Base-by-base conservation (phyloP, 2,113 vertebrate genomes). In the Lamprologus callipterus region DNA sequence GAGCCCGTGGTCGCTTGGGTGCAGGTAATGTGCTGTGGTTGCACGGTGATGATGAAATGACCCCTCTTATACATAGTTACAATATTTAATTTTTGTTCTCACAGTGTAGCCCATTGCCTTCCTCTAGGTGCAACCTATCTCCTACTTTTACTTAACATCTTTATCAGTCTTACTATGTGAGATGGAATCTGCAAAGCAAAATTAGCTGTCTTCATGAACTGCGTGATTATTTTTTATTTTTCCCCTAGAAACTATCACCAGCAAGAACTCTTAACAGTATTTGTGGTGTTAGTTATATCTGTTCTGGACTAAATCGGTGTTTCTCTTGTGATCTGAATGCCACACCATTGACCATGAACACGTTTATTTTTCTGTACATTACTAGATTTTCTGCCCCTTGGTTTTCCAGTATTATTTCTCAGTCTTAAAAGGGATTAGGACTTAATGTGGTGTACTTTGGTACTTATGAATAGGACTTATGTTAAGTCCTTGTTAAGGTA, bases 151-250 rank as follows among this genome's bases (percentile, higher is more conserved):
- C 19, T 65, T 65, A 37, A 19, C 60, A 37, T 65, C 60, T 68
- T 68, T 37, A 8, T 37, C 33, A 68, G 73, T 55, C 60, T 82
- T 21, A 23, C 88, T 28, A 33, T 51, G 57, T 68, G 26, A 78
- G 84, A 75, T 92, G 84, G 45, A 87, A 84, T 92, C 83, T 91
- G 54, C 58, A 28, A 35, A 81, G 86, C 80, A 53, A 80, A 91
- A 89, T 88, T 89, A 79, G 89, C 92, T 91, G 91, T 57, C 65
- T 91, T 91, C 88, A 90, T 92, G 65, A 65, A 58, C 31, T 55
- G 3, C 26, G 21, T 4, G 7, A 51, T 88, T 87, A 7, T 26
- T 63, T 23, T 75, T 35, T 35, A 31, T 63, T 35, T 35, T 63
- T n/a, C 17, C 31, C 31, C 60, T 35, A 35, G 4, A 35, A 73